These are phyloP conservation scores for Zalophus californianus DNA, from an alignment of 2,797 vertebrate genomes.

Conservation along the genomic window DNA sequence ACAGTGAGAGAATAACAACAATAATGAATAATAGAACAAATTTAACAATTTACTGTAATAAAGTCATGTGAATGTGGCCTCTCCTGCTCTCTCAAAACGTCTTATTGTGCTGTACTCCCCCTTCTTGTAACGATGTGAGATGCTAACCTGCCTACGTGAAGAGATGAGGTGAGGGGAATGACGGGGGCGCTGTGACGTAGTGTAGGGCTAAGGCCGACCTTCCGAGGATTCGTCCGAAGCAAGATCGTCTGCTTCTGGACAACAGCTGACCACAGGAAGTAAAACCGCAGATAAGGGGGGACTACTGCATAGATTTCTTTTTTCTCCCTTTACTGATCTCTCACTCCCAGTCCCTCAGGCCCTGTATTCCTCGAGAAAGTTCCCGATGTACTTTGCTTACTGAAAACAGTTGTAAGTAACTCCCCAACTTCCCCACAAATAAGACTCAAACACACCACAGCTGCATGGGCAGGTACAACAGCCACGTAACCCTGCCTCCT, in stretches of 20 bases:
- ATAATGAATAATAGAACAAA: not conserved
- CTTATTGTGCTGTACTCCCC: not conserved
- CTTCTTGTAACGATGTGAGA: not conserved
- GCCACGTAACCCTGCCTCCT: not conserved
- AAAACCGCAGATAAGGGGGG: not conserved
- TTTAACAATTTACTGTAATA: not conserved
- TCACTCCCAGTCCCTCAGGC: not conserved
- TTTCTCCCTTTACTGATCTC: not conserved
- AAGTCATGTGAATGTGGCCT: not conserved
- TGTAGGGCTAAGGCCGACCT: not conserved
- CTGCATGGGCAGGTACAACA: not conserved
- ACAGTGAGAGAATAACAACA: not conserved
- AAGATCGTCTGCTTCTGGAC: not conserved
- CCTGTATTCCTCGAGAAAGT: slow-evolving; percentile 20
- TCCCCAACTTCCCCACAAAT: not conserved
- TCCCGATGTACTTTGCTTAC: not conserved
- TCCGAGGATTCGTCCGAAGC: not conserved
- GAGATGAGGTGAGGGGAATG: not conserved
- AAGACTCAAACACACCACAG: not conserved
- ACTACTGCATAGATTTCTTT: not conserved
- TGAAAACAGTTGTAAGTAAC: not conserved
- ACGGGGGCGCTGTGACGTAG: not conserved
- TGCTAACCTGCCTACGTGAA: not conserved
- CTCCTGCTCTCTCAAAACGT: not conserved
- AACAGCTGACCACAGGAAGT: not conserved